These are phyloP conservation scores for Prosopocoilus inquinatus DNA, from an alignment of 2,888 invertebrate genomes.

Conservation along the genomic window DNA sequence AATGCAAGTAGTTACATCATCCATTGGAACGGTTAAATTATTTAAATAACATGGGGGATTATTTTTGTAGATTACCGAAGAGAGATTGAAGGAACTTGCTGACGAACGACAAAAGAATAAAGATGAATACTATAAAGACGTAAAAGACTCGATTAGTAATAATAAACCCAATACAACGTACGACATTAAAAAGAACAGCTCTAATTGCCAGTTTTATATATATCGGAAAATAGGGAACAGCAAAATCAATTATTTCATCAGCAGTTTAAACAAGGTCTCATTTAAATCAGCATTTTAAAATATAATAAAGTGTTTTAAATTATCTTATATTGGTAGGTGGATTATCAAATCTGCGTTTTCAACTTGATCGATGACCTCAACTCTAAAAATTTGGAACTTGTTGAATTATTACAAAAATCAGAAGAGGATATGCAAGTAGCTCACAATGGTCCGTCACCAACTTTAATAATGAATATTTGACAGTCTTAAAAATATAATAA, in stretches of 20 bases:
- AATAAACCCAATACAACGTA: slow-evolving; percentile 13
- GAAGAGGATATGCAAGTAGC: slow-evolving; percentile 14
- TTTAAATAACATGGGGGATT: neutral
- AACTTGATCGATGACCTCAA: slow-evolving; percentile 25
- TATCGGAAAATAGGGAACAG: slow-evolving; percentile 19
- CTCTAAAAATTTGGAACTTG: slow-evolving; percentile 11
- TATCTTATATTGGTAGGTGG: slow-evolving; percentile 18
- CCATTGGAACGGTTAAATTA: neutral
- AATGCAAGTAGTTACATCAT: slow-evolving; percentile 16
- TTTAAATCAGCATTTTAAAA: neutral
- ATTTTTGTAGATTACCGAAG: slow-evolving; percentile 24
- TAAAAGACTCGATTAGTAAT: slow-evolving; percentile 21
- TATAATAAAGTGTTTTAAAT: neutral
- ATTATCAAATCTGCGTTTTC: slow-evolving; percentile 24
- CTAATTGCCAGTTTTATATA: slow-evolving; percentile 21
- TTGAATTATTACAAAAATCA: slow-evolving; percentile 6
- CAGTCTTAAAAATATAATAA: too few species aligned
- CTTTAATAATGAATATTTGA: neutral
- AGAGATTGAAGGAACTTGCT: slow-evolving; percentile 23
- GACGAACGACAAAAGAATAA: slow-evolving; percentile 21
- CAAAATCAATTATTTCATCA: slow-evolving; percentile 28
- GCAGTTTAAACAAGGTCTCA: slow-evolving; percentile 24
- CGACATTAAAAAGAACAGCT: slow-evolving; percentile 10
- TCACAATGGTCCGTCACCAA: slow-evolving; percentile 18
- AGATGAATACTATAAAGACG: slow-evolving; percentile 23